Base-by-base conservation (phyloP, 1,140 invertebrate genomes). In the Adoxophyes honmai region DNA sequence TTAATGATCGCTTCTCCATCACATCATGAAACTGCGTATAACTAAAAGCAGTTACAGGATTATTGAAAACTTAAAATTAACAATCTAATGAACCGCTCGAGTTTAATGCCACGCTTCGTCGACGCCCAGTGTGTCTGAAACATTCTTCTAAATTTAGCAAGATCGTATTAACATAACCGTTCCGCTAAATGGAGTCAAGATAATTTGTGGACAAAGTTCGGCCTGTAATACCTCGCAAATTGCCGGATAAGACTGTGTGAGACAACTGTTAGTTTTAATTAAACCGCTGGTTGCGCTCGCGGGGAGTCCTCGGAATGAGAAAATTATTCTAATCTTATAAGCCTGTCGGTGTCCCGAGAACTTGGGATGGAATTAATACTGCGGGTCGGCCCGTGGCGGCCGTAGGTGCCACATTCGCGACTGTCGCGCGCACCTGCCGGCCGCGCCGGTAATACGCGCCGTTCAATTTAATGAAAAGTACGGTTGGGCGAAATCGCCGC, bases 241-340 rank as follows among this genome's bases (percentile, higher is more conserved):
- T 88, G 81, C 79, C 71, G 81, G 81, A 82, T 86, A 85, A 88
- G 81, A 86, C 86, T 86, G 81, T 84, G 81, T 82, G 81, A 88
- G 83, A 86, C 83, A 88, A 88, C 85, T 85, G 85, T 85, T 88
- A 88, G 85, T 88, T 88, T 88, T 88, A 88, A 88, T 86, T 88
- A 88, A 88, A 86, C 80, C 76, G 82, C 81, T 81, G 82, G 73
- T 86, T 75, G 70, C 75, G 75, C 69, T 83, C 78, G 77, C 75
- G 73, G 81, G 80, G 68, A 81, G 73, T 79, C 71, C 73, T 78
- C 66, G 73, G 73, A 88, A 88, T 75, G 83, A 77, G 77, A 78
- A 79, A 85, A 86, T 88, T 88, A 88, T 86, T 85, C 81, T 86
- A 88, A 88, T 86, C 78, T 85, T 82, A 84, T 81, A 85, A 83